Percentiles rank a stretch among this genome's conserved stretches.
phyloP scores from a whole-genome alignment of 2,888 invertebrate species.

The Apamea epomidion region DNA sequence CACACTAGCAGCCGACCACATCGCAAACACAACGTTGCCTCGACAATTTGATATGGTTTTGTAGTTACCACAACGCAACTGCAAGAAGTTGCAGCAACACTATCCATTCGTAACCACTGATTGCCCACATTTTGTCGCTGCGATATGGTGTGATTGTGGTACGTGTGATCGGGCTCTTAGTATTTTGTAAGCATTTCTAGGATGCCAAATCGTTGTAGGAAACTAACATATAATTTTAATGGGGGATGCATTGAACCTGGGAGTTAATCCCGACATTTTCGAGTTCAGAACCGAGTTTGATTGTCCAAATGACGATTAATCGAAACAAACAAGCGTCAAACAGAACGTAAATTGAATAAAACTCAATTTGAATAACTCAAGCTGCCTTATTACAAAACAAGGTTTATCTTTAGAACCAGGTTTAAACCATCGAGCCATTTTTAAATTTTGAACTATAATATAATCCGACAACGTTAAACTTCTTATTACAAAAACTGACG shows the following conservation, averaged over 20 bases:
- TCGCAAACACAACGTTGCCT: neutral
- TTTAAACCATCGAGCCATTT: neutral
- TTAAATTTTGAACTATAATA: neutral
- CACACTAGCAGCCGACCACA: neutral
- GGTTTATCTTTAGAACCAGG: neutral
- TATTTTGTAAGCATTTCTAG: neutral
- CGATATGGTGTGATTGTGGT: neutral
- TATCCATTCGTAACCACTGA: neutral
- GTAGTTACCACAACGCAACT: neutral
- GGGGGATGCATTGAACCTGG: neutral
- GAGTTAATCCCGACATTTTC: conserved; percentile 15
- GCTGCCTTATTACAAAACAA: neutral
- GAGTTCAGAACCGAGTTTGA: neutral
- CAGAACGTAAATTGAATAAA: neutral
- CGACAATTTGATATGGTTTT: neutral
- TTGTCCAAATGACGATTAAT: neutral
- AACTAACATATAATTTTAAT: conserved; percentile 23
- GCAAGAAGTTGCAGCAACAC: neutral
- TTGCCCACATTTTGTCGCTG: neutral
- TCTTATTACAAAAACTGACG: neutral
- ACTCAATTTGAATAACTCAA: neutral
- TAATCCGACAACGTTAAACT: neutral
- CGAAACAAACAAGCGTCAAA: neutral
- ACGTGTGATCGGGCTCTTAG: neutral
- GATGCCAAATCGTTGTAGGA: neutral